Evolutionary conservation across 2,797 vertebrate species (phyloP).

Genomic region (Protonibea diacanthus): DNA sequence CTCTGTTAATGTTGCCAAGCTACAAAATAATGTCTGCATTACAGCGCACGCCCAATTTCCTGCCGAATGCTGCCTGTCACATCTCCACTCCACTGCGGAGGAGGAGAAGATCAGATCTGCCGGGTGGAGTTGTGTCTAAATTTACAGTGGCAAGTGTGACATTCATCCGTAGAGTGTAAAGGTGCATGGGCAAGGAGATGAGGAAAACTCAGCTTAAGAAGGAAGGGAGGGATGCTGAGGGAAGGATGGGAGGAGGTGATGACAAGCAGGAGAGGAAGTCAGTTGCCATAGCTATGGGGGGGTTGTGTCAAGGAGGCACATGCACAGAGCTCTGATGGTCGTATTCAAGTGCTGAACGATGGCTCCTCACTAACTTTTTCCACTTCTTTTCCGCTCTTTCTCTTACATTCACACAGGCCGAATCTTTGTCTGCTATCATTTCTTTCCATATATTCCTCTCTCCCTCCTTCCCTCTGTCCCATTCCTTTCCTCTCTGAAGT

Average conservation of each 20-base stretch:
- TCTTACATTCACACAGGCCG: not conserved
- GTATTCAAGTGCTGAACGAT: constrained; percentile 40
- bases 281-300: constrained; percentile 8
- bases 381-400: constrained; percentile 7
- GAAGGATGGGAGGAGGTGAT: constrained; percentile 63
- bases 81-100: not conserved
- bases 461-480: constrained; percentile 25
- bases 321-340: constrained; percentile 2
- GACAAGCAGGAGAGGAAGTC: constrained; percentile 38
- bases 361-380: constrained; percentile 35
- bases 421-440: not conserved
- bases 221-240: constrained; percentile 54
- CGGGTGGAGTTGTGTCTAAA: constrained; percentile 5
- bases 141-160: not conserved
- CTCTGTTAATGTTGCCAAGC: constrained; percentile 58
- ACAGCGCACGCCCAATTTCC: constrained; percentile 47
- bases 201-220: not conserved
- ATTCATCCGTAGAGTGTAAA: not conserved
- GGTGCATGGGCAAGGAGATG: constrained; percentile 13
- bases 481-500: constrained; percentile 52
- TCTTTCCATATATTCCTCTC: constrained; percentile 23
- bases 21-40: constrained; percentile 50
- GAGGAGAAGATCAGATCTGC: not conserved
- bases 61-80: not conserved
- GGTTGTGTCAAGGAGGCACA: constrained; percentile 4